These are phyloP conservation scores for Bombus fervidus DNA, from an alignment of 1,140 invertebrate species.

Conservation along the genomic window DNA sequence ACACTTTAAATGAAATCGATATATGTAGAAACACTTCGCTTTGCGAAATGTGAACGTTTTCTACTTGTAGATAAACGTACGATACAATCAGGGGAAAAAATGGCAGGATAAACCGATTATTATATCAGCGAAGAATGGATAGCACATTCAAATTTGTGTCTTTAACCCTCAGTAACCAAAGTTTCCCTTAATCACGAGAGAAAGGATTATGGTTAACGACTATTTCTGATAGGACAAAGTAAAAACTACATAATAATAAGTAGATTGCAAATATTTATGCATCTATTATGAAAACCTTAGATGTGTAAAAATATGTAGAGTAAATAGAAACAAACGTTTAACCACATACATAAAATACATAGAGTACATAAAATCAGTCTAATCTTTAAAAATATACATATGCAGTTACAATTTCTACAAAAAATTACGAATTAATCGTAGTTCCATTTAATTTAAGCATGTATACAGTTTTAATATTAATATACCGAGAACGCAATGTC, in stretches of 20 bases:
- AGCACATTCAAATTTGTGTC: background rate
- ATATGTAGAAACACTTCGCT: background rate
- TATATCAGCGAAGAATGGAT: background rate
- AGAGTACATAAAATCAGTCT: background rate
- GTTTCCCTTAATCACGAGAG: background rate
- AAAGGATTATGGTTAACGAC: background rate
- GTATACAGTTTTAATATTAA: no score
- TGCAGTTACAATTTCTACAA: no score
- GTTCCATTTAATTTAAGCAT: no score
- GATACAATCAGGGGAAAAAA: background rate
- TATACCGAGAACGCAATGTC: no score
- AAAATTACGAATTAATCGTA: no score
- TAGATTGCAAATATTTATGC: background rate
- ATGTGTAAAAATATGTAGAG: no score
- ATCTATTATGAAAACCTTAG: no score
- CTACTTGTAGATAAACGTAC: background rate
- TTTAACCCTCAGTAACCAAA: background rate
- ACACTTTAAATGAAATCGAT: conserved; percentile 26
- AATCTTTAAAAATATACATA: background rate
- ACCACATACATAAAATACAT: background rate
- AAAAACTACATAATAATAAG: background rate
- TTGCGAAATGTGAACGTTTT: background rate
- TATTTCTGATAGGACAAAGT: background rate
- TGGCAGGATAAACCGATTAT: background rate
- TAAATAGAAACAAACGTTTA: no score